These are phyloP conservation scores for Smittia aterrima DNA, from an alignment of 2,888 invertebrate genomes.

Conservation along the genomic window DNA sequence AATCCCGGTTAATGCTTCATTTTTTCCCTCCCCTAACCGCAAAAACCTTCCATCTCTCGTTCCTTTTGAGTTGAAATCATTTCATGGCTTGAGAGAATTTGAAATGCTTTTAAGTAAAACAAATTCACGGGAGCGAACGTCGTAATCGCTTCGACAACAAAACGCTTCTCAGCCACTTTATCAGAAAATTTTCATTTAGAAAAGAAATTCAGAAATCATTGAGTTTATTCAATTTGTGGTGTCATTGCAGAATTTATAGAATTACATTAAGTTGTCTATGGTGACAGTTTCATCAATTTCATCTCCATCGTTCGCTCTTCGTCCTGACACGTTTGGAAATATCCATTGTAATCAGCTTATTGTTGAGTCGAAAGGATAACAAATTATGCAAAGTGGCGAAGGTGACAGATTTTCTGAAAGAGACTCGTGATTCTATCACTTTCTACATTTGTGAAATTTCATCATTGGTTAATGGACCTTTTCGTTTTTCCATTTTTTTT, in stretches of 20 bases:
- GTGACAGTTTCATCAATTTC: constrained; percentile 6
- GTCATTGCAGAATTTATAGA: background rate
- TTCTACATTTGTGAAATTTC: constrained; percentile 19
- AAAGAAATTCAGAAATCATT: background rate
- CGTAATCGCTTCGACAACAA: background rate
- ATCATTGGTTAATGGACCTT: constrained; percentile 22
- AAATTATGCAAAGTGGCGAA: constrained; percentile 13
- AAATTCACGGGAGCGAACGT: background rate
- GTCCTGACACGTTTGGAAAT: background rate
- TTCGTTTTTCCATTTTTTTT: background rate
- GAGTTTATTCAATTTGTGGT: background rate
- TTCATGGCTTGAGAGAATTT: background rate
- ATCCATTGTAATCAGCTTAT: constrained; percentile 21
- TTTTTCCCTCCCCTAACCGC: background rate
- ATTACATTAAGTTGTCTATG: background rate
- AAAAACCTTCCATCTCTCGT: background rate
- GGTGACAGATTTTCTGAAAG: background rate
- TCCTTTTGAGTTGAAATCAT: background rate
- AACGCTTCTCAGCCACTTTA: background rate
- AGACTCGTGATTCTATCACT: constrained; percentile 8
- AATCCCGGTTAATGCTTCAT: constrained; percentile 32
- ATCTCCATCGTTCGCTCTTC: background rate
- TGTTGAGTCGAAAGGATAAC: constrained; percentile 23
- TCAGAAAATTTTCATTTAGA: background rate
- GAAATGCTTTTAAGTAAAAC: background rate